These are phyloP conservation scores for Xanthorhoe spadicearia DNA, from an alignment of 2,888 invertebrate genomes.

Conservation along the genomic window DNA sequence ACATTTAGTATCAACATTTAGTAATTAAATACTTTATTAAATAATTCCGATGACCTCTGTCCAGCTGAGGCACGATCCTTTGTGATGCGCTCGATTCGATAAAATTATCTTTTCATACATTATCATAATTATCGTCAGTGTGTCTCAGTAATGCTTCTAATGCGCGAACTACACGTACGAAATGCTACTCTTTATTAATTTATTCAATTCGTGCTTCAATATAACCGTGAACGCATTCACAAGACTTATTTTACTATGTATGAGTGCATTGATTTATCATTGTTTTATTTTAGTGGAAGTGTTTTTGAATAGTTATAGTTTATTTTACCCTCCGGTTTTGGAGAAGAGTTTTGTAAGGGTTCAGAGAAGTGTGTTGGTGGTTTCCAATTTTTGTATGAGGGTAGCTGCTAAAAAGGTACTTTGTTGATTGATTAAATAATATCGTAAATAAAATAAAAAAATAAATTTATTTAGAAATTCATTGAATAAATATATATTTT, in stretches of 20 bases:
- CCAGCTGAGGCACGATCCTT: slow-evolving; percentile 9
- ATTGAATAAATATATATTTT: too few species aligned
- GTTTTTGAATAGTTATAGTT: slow-evolving; percentile 69
- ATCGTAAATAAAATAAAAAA: too few species aligned
- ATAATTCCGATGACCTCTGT: slow-evolving; percentile 16
- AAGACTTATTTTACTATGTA: slow-evolving; percentile 63
- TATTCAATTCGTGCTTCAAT: slow-evolving; percentile 61
- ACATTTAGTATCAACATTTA: background rate
- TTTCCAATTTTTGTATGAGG: slow-evolving; percentile 47
- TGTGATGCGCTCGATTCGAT: slow-evolving; percentile 10
- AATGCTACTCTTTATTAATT: slow-evolving; percentile 56
- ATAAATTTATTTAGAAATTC: too few species aligned
- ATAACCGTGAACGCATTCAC: slow-evolving; percentile 61
- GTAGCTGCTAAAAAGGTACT: slow-evolving; percentile 58
- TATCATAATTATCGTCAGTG: slow-evolving; percentile 28
- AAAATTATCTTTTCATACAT: slow-evolving; percentile 9
- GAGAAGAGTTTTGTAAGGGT: slow-evolving; percentile 53
- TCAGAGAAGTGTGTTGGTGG: slow-evolving; percentile 43
- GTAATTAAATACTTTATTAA: background rate
- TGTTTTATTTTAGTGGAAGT: slow-evolving; percentile 73
- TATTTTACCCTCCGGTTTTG: slow-evolving; percentile 70
- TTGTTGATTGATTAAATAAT: background rate
- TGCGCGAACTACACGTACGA: slow-evolving; percentile 39
- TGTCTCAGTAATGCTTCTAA: slow-evolving; percentile 18
- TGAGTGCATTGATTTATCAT: slow-evolving; percentile 72